Evolutionary conservation across 2,888 invertebrate genomes (phyloP).

Genomic region (Chromoteleia sp.): DNA sequence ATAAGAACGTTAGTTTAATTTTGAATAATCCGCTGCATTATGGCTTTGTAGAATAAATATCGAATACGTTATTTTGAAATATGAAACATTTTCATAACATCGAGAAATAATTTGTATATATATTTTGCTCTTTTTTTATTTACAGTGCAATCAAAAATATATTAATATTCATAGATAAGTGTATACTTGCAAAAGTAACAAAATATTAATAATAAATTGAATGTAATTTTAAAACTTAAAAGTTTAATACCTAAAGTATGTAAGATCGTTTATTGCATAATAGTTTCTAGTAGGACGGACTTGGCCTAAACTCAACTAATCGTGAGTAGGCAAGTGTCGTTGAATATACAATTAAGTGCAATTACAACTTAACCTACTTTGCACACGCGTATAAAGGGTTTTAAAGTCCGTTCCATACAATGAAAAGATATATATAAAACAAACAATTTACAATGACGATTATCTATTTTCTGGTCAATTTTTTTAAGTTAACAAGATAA

Average conservation of each 20-base stretch:
- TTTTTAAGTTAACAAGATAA: too few relatives aligned
- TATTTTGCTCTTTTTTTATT: too few relatives aligned
- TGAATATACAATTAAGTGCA: conserved; percentile 81
- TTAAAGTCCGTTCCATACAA: conserved; percentile 53
- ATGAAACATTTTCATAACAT: too few relatives aligned
- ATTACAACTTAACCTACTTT: conserved; percentile 82
- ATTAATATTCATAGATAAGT: too few relatives aligned
- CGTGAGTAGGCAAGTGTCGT: conserved; percentile 78
- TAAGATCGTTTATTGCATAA: conserved; percentile 63
- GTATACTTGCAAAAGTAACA: background rate
- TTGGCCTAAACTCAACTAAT: conserved; percentile 75
- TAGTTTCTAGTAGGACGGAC: conserved; percentile 66
- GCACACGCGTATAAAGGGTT: conserved; percentile 69
- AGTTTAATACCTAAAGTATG: conserved; percentile 21
- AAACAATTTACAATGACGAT: too few relatives aligned
- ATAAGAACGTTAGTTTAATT: too few relatives aligned
- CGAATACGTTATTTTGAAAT: too few relatives aligned
- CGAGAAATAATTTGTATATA: too few relatives aligned
- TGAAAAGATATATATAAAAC: conserved; percentile 9
- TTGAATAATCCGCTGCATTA: too few relatives aligned
- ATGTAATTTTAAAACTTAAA: conserved; percentile 15
- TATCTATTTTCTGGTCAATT: too few relatives aligned
- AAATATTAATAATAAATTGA: conserved; percentile 5
- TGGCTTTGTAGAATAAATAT: too few relatives aligned
- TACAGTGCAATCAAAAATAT: too few relatives aligned